Percentiles rank a stretch among this genome's conserved stretches.
These are phyloP conservation scores for Adelges cooleyi DNA, from an alignment of 1,140 invertebrate genomes.

Conservation along the genomic window DNA sequence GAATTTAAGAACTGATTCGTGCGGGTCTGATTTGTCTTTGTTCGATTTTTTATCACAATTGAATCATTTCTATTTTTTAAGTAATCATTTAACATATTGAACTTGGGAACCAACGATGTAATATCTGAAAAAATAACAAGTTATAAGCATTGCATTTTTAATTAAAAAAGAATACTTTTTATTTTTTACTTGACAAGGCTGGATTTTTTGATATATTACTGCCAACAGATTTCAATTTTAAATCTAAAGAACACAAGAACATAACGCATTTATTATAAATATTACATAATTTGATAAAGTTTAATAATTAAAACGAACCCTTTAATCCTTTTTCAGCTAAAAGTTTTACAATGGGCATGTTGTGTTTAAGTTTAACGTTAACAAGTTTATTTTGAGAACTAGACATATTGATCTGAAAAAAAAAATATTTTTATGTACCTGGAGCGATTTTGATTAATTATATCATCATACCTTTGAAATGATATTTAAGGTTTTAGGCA, in stretches of 20 bases:
- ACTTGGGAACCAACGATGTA: constrained; percentile 1
- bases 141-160: too few relatives aligned
- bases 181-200: not conserved
- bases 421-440: not conserved
- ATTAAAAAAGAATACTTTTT: too few relatives aligned
- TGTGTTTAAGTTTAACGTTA: constrained; percentile 14
- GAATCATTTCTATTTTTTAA: not conserved
- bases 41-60: not conserved
- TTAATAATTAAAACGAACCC: not conserved
- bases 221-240: constrained; percentile 1
- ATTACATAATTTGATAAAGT: too few relatives aligned
- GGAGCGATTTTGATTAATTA: not conserved
- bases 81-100: not conserved
- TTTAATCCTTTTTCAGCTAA: constrained; percentile 6
- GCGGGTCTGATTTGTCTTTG: not conserved
- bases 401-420: constrained; percentile 7
- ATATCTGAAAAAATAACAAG: not conserved
- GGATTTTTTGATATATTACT: not conserved
- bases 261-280: too few relatives aligned
- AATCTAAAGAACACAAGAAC: constrained; percentile 2
- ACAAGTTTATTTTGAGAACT: constrained; percentile 14
- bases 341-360: not conserved
- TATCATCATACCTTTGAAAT: constrained; percentile 15
- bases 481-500: constrained; percentile 14
- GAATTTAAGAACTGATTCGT: not conserved